Evolutionary conservation across 1,140 invertebrate species (phyloP).

Genomic region (Drosophila rhopaloa): DNA sequence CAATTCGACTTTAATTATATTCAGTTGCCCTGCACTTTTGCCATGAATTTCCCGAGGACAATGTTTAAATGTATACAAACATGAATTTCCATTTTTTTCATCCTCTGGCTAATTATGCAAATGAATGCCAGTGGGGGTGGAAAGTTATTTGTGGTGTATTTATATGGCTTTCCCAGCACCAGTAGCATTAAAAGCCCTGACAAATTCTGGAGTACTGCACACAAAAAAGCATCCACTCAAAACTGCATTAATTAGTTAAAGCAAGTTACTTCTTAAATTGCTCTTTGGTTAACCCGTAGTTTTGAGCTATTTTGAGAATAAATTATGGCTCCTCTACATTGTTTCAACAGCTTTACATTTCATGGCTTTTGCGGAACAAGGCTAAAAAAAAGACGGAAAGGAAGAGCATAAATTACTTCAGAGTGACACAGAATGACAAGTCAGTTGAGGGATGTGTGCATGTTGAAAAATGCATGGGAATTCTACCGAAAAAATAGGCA

Average conservation of each 20-base stretch:
- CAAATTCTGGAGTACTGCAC: conserved; percentile 34
- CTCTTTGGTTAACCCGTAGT: conserved; percentile 16
- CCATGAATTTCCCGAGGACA: conserved; percentile 38
- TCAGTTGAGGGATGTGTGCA: conserved; percentile 15
- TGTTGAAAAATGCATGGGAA: not conserved
- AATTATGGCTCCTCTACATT: conserved; percentile 48
- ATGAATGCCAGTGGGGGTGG: conserved; percentile 35
- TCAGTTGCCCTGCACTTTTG: conserved; percentile 21
- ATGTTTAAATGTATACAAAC: conserved; percentile 55
- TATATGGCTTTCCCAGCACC: conserved; percentile 23
- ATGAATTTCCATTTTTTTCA: conserved; percentile 31
- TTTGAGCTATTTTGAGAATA: conserved; percentile 29
- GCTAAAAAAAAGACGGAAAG: conserved; percentile 5
- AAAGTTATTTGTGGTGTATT: conserved; percentile 50
- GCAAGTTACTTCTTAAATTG: conserved; percentile 31
- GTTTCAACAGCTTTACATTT: conserved; percentile 34
- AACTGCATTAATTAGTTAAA: conserved; percentile 71
- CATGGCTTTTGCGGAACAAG: conserved; percentile 19
- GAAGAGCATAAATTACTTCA: conserved; percentile 45
- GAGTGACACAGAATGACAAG: conserved; percentile 31
- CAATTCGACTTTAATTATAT: conserved; percentile 39
- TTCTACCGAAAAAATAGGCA: not conserved
- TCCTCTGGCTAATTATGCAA: conserved; percentile 63
- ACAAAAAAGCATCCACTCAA: conserved; percentile 36
- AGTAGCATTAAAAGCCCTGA: conserved; percentile 22